These are phyloP conservation scores for Eublepharis macularius DNA, from an alignment of 2,113 vertebrate species.

Conservation along the genomic window DNA sequence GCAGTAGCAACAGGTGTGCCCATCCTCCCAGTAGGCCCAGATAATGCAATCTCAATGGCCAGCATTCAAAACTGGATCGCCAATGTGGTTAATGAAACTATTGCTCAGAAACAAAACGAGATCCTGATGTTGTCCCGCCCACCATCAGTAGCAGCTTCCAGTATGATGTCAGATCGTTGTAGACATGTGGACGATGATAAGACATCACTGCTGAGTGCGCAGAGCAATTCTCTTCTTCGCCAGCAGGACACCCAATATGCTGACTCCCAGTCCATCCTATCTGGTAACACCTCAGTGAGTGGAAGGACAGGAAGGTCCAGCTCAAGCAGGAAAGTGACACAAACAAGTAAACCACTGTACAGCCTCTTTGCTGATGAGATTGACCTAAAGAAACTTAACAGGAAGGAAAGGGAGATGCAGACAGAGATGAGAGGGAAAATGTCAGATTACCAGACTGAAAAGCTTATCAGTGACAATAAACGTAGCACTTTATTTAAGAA, in stretches of 20 bases:
- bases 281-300: conserved; percentile 50
- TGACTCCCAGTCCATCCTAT: conserved; percentile 76
- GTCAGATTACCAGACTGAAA: conserved; percentile 86
- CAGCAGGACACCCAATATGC: conserved; percentile 44
- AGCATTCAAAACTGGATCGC: conserved; percentile 97
- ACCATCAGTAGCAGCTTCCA: conserved; percentile 73
- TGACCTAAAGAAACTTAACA: conserved; percentile 84
- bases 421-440: conserved; percentile 89
- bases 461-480: conserved; percentile 89
- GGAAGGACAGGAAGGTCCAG: conserved; percentile 46
- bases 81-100: conserved; percentile 89
- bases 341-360: conserved; percentile 88
- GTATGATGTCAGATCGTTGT: conserved; percentile 50
- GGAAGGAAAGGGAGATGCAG: conserved; percentile 88
- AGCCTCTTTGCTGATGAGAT: conserved; percentile 93
- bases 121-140: conserved; percentile 74
- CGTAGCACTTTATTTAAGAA: conserved; percentile 96
- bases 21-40: conserved; percentile 78
- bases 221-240: conserved; percentile 70
- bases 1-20: conserved; percentile 70
- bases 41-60: conserved; percentile 85
- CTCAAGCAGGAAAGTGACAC: conserved; percentile 75
- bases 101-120: conserved; percentile 91
- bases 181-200: conserved; percentile 79
- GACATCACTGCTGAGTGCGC: conserved; percentile 75